phyloP scores from a whole-genome alignment of 2,113 vertebrate species.

The Pomatorhinus ruficollis region DNA sequence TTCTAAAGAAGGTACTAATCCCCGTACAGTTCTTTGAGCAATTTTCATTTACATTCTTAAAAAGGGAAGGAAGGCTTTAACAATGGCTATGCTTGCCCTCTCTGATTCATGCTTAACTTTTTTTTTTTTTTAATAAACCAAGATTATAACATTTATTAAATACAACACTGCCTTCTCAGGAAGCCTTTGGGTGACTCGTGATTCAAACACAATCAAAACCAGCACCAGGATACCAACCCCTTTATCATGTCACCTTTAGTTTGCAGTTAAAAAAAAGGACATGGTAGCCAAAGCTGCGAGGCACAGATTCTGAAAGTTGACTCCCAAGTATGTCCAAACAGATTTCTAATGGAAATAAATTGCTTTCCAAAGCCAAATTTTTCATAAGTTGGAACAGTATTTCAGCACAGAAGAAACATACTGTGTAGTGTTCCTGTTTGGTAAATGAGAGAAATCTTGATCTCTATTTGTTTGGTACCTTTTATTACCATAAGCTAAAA shows the following conservation, averaged over 20 bases:
- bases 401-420: not conserved
- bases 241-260: constrained; percentile 3
- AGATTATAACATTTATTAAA: not conserved
- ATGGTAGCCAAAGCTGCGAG: not conserved
- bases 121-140: not conserved
- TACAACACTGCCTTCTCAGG: not conserved
- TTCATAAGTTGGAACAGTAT: not conserved
- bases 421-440: not conserved
- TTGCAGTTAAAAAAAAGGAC: not conserved
- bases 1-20: not conserved
- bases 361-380: not conserved
- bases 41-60: not conserved
- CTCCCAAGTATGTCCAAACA: not conserved
- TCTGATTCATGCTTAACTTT: not conserved
- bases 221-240: not conserved
- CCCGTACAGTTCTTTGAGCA: not conserved
- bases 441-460: not conserved
- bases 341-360: constrained; percentile 1
- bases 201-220: not conserved
- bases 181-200: not conserved
- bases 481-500: not conserved
- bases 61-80: not conserved
- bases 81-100: not conserved
- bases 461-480: not conserved
- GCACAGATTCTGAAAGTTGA: not conserved